Percentiles rank a stretch among this genome's conserved stretches.
Conservation (phyloP, 2,797 vertebrate species). For the Perodicticus potto region DNA sequence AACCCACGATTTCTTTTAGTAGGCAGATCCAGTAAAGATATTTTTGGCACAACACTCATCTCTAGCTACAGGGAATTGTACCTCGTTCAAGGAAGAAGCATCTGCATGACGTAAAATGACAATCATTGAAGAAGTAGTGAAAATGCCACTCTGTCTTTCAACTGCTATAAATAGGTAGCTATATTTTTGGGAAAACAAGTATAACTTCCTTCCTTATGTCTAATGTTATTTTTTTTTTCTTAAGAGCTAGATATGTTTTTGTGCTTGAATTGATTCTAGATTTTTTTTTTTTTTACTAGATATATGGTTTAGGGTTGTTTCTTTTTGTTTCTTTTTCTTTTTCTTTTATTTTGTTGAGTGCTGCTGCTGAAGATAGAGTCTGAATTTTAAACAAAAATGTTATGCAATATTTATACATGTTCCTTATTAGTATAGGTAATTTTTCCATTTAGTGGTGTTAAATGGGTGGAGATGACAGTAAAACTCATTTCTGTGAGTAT, state of each 20-base stretch:
- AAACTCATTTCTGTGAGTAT: slow-evolving; percentile 21
- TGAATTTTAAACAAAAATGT: slow-evolving; percentile 71
- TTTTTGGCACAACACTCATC: slow-evolving; percentile 19
- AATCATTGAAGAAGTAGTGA: slow-evolving; percentile 74
- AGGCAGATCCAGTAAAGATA: slow-evolving; percentile 56
- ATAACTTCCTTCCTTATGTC: slow-evolving; percentile 73
- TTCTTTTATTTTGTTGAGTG: background rate
- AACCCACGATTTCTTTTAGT: background rate
- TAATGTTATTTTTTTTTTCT: slow-evolving; percentile 69
- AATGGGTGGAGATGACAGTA: slow-evolving; percentile 29
- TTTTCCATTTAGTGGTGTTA: slow-evolving; percentile 64
- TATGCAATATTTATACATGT: slow-evolving; percentile 40
- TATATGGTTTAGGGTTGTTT: background rate
- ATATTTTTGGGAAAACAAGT: slow-evolving; percentile 71
- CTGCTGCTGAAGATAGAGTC: slow-evolving; percentile 40
- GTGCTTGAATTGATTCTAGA: slow-evolving; percentile 66
- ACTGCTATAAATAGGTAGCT: slow-evolving; percentile 76
- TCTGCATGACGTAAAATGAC: slow-evolving; percentile 70
- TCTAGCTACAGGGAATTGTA: slow-evolving; percentile 63
- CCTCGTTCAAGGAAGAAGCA: slow-evolving; percentile 79
- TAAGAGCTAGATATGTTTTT: slow-evolving; percentile 68
- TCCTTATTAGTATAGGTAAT: slow-evolving; percentile 37
- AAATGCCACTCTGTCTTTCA: slow-evolving; percentile 78
- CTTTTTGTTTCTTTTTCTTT: background rate
- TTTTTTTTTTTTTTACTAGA: slow-evolving; percentile 50